A percentile compares a stretch with the other conserved stretches of the same genome.
Conservation (phyloP, 1,140 invertebrate species). For the Ridgeia piscesae region DNA sequence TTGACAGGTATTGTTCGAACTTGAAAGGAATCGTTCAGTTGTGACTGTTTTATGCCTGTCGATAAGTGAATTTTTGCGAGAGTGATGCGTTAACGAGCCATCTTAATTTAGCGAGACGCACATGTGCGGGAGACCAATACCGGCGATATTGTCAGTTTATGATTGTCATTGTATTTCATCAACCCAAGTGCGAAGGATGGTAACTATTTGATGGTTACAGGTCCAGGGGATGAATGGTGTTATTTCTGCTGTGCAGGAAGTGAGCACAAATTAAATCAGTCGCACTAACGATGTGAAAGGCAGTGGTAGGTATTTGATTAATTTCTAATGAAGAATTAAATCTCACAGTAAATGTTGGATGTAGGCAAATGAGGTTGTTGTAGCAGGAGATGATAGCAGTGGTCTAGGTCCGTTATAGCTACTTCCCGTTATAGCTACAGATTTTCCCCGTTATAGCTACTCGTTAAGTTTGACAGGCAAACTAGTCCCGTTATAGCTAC, state of each 20-base stretch:
- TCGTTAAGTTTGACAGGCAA: too few species aligned
- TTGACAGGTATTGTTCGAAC: neutral
- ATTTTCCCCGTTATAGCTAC: too few species aligned
- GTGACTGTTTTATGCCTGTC: neutral
- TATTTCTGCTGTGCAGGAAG: neutral
- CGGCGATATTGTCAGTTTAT: neutral
- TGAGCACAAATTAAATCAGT: neutral
- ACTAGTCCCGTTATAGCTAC: too few species aligned
- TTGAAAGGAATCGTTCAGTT: neutral
- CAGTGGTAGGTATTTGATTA: neutral
- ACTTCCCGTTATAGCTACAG: too few species aligned
- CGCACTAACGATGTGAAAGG: neutral
- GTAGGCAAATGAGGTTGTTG: neutral
- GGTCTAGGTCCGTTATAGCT: too few species aligned
- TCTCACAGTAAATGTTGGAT: neutral
- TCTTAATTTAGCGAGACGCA: neutral
- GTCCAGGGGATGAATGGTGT: neutral
- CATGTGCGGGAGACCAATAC: neutral
- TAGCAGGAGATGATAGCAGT: neutral
- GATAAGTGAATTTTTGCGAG: neutral
- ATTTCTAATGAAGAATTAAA: neutral
- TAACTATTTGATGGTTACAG: neutral
- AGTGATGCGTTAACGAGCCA: neutral
- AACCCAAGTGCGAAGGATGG: neutral
- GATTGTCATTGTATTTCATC: neutral